Percentiles rank a stretch among this genome's conserved stretches.
phyloP scores from a whole-genome alignment of 2,888 invertebrate species.

The Tanypteryx hageni region DNA sequence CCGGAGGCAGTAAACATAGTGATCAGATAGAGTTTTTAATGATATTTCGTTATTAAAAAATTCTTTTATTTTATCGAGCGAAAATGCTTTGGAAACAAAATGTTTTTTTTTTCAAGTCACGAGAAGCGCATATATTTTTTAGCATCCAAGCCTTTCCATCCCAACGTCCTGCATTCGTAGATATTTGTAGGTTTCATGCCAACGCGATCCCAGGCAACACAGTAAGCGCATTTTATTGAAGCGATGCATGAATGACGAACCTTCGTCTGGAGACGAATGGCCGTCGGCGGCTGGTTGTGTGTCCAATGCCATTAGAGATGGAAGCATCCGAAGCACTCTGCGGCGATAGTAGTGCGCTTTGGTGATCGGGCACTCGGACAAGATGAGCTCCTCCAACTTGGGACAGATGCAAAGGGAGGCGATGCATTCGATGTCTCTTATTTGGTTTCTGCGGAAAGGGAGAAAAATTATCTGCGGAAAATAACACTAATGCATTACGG shows the following conservation, averaged over 20 bases:
- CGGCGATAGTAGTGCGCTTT: constrained; percentile 73
- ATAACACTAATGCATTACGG: no score
- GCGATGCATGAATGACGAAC: not conserved
- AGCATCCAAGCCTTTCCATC: not conserved
- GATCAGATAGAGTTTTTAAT: no score
- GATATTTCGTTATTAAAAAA: no score
- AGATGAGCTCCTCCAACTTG: constrained; percentile 72
- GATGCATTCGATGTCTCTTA: constrained; percentile 72
- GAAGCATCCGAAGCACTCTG: constrained; percentile 73
- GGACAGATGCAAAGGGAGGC: constrained; percentile 73
- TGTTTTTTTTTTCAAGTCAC: no score
- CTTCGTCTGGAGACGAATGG: not conserved
- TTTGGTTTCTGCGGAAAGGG: constrained; percentile 71
- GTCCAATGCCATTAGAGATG: constrained; percentile 74
- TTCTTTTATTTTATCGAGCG: no score
- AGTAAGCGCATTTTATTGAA: not conserved
- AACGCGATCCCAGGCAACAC: not conserved
- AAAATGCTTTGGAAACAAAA: no score
- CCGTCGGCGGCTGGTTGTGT: constrained; percentile 68
- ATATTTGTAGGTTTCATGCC: not conserved
- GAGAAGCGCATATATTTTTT: not conserved
- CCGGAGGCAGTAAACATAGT: no score
- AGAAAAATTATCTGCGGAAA: constrained; percentile 9
- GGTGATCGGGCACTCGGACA: constrained; percentile 75
- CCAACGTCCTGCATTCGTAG: not conserved